Evolutionary conservation across 2,797 vertebrate species (phyloP).

Genomic region (Oreochromis grahami): DNA sequence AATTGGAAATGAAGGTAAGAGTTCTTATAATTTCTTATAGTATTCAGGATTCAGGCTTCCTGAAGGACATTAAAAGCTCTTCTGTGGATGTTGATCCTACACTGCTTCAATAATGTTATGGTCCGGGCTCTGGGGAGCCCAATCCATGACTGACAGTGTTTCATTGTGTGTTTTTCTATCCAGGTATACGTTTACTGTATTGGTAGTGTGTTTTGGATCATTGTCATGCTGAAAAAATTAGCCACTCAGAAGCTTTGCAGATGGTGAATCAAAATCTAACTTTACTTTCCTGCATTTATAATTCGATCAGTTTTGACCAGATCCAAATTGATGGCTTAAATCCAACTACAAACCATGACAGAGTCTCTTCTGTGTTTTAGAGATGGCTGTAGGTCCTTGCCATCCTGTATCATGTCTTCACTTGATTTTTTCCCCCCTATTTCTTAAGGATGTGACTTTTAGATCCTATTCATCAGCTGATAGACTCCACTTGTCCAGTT

Average conservation of each 20-base stretch:
- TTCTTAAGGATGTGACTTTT: not conserved
- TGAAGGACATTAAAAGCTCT: not conserved
- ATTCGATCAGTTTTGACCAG: not conserved
- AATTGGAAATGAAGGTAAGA: not conserved
- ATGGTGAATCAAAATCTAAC: not conserved
- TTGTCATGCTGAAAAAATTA: not conserved
- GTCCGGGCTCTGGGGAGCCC: not conserved
- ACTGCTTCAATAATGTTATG: not conserved
- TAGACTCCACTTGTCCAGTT: not conserved
- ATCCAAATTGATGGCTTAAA: not conserved
- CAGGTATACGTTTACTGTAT: not conserved
- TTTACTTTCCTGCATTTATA: not conserved
- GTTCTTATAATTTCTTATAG: not conserved
- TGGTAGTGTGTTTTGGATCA: not conserved
- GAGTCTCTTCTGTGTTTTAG: not conserved
- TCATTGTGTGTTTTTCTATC: not conserved
- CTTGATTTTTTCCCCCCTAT: rapidly evolving
- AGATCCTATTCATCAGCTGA: not conserved
- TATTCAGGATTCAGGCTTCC: not conserved
- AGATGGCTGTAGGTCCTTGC: not conserved
- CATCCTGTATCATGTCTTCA: not conserved
- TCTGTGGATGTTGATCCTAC: not conserved
- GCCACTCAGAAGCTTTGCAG: not conserved
- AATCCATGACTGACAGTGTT: not conserved
- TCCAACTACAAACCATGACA: not conserved